Conservation (phyloP, 2,113 vertebrate genomes). For the Pelecanus crispus region DNA sequence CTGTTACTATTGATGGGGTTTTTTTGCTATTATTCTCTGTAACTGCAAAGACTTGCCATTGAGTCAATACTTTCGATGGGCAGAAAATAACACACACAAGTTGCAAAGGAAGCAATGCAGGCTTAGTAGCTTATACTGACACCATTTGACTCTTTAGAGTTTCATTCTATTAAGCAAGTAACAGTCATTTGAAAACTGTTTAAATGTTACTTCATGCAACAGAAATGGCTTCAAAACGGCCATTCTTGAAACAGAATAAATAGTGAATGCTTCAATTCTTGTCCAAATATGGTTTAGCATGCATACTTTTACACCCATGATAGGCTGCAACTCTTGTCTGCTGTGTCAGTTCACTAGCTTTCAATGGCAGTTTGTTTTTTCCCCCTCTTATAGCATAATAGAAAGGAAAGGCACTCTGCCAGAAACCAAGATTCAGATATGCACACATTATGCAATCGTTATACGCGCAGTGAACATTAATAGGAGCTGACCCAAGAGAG, state of each 20-base stretch:
- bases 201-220: background rate
- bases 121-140: background rate
- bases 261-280: background rate
- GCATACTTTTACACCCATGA: background rate
- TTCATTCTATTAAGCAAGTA: background rate
- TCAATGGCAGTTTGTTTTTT: background rate
- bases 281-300: background rate
- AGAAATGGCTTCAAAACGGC: background rate
- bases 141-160: background rate
- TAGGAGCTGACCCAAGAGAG: background rate
- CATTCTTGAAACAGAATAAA: background rate
- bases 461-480: background rate
- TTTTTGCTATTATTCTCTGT: background rate
- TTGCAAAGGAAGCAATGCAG: background rate
- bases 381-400: background rate
- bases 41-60: background rate
- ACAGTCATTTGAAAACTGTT: background rate
- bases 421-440: background rate
- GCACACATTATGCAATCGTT: background rate
- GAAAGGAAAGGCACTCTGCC: background rate
- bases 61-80: background rate
- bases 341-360: background rate
- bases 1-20: background rate
- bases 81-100: background rate
- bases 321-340: background rate